Conservation (phyloP, 2,113 vertebrate species). For the Odontesthes bonariensis region DNA sequence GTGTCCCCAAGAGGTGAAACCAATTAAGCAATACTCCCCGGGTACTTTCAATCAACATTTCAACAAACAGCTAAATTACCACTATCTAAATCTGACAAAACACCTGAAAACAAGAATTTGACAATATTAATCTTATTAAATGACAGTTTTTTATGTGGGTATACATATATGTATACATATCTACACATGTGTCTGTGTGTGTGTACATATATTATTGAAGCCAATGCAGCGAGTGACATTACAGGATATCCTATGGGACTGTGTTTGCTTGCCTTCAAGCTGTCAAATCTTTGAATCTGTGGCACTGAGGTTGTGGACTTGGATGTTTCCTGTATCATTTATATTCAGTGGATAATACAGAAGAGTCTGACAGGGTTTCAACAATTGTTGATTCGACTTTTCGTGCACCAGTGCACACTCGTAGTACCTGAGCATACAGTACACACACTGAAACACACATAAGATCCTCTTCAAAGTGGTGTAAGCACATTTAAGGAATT, state of each 20-base stretch:
- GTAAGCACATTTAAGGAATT: constrained; percentile 74
- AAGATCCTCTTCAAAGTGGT: constrained; percentile 40
- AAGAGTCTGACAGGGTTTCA: constrained; percentile 65
- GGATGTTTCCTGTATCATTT: constrained; percentile 59
- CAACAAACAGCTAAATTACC: constrained; percentile 54
- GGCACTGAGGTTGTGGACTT: constrained; percentile 54
- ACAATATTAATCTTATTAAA: neutral
- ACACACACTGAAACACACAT: constrained; percentile 21
- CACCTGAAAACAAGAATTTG: constrained; percentile 1
- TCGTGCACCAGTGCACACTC: constrained; percentile 47
- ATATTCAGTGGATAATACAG: constrained; percentile 63
- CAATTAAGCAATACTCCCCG: constrained; percentile 79
- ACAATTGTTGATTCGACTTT: constrained; percentile 56
- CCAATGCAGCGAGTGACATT: constrained; percentile 43
- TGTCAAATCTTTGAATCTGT: constrained; percentile 68
- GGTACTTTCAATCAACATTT: constrained; percentile 63
- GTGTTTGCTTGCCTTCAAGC: constrained; percentile 52
- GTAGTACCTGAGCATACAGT: constrained; percentile 12
- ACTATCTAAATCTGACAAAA: constrained; percentile 30
- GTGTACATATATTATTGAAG: constrained; percentile 29
- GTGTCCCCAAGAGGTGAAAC: constrained; percentile 79
- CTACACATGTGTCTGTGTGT: too few species aligned
- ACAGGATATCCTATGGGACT: constrained; percentile 44
- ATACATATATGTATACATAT: too few species aligned
- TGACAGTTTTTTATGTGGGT: neutral